Evolutionary conservation across 2,888 invertebrate genomes (phyloP).

Genomic region (Andrena minutula): DNA sequence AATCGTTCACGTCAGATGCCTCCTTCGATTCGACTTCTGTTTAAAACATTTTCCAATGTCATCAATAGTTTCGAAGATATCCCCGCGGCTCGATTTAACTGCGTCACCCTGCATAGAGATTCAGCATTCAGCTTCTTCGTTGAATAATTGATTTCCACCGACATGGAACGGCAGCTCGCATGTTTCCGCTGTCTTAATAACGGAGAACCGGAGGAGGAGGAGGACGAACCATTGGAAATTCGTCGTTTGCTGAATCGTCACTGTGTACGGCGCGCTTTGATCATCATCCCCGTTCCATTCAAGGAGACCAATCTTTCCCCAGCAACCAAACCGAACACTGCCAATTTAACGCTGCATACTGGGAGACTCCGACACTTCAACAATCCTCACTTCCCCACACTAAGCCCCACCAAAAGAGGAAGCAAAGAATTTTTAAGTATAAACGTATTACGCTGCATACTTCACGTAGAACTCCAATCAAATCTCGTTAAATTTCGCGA

Average conservation of each 20-base stretch:
- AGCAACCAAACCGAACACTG: not conserved
- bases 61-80: not conserved
- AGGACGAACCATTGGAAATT: constrained; percentile 31
- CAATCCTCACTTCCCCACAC: too few species aligned
- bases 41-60: too few species aligned
- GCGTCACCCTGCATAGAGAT: not conserved
- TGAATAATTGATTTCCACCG: constrained; percentile 33
- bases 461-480: too few species aligned
- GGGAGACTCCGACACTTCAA: too few species aligned
- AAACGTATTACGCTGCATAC: too few species aligned
- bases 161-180: constrained; percentile 15
- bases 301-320: not conserved
- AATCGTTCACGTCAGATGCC: too few species aligned
- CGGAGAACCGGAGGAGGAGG: constrained; percentile 9
- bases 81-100: not conserved
- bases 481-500: too few species aligned
- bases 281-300: constrained; percentile 8
- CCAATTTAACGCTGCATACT: not conserved
- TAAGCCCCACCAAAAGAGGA: too few species aligned
- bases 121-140: not conserved
- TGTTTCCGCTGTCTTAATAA: constrained; percentile 34
- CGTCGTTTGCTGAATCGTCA: constrained; percentile 28
- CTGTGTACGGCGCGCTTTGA: constrained; percentile 8
- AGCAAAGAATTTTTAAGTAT: too few species aligned
- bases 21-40: too few species aligned